A percentile compares a stretch with the other conserved stretches of the same genome.
These are phyloP conservation scores for Myotis vivesi DNA, from an alignment of 2,797 vertebrate species.

Conservation along the genomic window DNA sequence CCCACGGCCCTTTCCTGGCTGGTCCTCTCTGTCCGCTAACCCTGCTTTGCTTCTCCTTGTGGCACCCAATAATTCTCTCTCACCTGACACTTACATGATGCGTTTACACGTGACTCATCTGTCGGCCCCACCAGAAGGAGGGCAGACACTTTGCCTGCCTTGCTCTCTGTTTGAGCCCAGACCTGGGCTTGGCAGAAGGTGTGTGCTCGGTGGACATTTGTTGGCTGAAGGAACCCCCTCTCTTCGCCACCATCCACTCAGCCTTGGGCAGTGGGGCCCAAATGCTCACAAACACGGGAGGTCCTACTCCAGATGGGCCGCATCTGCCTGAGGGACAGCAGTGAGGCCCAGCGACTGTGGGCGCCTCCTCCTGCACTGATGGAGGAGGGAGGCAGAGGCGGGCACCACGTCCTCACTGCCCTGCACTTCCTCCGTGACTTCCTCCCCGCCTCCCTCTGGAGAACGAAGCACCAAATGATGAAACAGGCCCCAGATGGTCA, in stretches of 20 bases:
- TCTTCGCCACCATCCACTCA: background rate
- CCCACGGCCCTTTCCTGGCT: background rate
- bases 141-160: background rate
- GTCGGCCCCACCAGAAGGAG: background rate
- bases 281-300: background rate
- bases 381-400: no score
- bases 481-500: background rate
- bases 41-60: background rate
- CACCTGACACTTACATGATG: background rate
- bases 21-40: background rate
- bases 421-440: background rate
- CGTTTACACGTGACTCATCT: background rate
- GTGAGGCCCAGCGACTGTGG: background rate
- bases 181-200: background rate
- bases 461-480: background rate
- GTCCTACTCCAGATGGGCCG: background rate
- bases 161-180: background rate
- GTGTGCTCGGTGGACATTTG: background rate
- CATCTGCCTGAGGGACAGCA: background rate
- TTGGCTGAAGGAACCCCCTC: background rate
- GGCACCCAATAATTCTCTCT: background rate
- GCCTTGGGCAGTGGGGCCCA: background rate
- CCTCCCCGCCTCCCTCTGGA: background rate
- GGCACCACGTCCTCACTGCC: no score
- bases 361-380: background rate